Evolutionary conservation across 2,797 vertebrate species (phyloP).

Genomic region (Rallus crepitans): DNA sequence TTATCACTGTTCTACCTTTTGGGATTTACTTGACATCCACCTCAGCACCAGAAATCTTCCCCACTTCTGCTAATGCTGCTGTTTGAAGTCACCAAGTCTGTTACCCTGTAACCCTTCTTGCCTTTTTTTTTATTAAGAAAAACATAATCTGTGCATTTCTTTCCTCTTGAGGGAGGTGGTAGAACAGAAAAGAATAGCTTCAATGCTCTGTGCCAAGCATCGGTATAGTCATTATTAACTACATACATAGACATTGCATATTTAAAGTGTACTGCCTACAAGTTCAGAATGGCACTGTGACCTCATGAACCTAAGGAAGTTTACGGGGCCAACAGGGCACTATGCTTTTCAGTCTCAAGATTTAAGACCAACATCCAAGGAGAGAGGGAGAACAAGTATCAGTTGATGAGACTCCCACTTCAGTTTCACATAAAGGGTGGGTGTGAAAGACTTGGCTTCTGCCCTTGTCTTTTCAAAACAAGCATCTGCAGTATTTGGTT

Average conservation of each 20-base stretch:
- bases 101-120: neutral
- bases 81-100: neutral
- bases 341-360: neutral
- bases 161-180: neutral
- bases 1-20: neutral
- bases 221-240: too few relatives aligned
- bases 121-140: neutral
- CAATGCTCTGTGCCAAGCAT: too few relatives aligned
- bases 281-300: neutral
- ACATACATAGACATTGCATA: neutral
- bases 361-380: neutral
- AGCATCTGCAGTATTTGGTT: neutral
- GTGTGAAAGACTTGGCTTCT: neutral
- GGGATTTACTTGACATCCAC: neutral
- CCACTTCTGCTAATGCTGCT: neutral
- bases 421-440: neutral
- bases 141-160: neutral
- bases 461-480: neutral
- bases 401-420: neutral
- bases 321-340: neutral
- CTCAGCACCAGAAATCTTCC: neutral
- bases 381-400: neutral
- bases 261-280: neutral
- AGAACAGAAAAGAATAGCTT: neutral
- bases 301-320: neutral